These are phyloP conservation scores for Dichetophora obliterata DNA, from an alignment of 2,888 invertebrate species.

Conservation along the genomic window DNA sequence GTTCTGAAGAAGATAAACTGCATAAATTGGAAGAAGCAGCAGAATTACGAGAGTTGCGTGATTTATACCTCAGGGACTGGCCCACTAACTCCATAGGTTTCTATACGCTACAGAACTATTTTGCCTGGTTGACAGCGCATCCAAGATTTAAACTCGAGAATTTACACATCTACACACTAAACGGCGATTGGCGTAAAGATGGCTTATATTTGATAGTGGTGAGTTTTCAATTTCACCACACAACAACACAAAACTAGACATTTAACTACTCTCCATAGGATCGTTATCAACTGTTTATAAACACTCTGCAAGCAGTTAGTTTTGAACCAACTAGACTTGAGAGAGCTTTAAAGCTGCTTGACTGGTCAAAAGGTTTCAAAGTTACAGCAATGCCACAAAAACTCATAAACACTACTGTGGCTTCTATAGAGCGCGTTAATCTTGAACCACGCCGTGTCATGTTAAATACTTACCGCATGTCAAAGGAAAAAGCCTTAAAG, in stretches of 20 bases:
- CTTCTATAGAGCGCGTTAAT: conserved; percentile 48
- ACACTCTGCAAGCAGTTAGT: conserved; percentile 44
- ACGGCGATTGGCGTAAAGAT: conserved; percentile 54
- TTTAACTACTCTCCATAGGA: conserved; percentile 49
- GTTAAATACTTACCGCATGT: conserved; percentile 49
- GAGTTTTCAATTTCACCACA: neutral
- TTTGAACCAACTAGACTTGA: conserved; percentile 48
- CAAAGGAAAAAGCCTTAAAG: conserved; percentile 41
- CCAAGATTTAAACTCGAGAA: conserved; percentile 42
- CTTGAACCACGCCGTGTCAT: conserved; percentile 49
- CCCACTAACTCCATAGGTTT: conserved; percentile 51
- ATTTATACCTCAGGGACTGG: conserved; percentile 47
- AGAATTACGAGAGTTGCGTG: conserved; percentile 46
- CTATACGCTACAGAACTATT: conserved; percentile 58
- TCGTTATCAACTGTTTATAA: conserved; percentile 57
- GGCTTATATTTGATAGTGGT: conserved; percentile 56
- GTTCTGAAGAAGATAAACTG: too few species aligned
- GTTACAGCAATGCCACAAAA: conserved; percentile 55
- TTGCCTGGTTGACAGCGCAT: conserved; percentile 52
- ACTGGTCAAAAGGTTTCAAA: conserved; percentile 59
- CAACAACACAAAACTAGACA: neutral
- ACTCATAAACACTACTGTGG: conserved; percentile 53
- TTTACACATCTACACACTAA: conserved; percentile 53
- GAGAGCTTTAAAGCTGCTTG: conserved; percentile 52
- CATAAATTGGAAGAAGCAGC: neutral